phyloP scores from a whole-genome alignment of 1,140 invertebrate genomes.

The Papilio polytes region DNA sequence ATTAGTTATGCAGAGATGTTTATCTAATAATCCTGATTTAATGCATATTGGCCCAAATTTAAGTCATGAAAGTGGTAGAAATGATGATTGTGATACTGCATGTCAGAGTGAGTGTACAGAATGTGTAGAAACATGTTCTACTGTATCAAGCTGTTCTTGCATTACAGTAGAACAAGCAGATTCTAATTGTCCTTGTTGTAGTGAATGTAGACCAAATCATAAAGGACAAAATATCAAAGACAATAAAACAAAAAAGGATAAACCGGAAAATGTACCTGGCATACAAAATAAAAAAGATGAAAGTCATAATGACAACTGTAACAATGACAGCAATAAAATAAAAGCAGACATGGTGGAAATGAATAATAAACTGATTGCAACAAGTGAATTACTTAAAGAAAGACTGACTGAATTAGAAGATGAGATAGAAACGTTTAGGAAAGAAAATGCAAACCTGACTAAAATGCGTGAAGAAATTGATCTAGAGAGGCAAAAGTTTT shows the following conservation, averaged over 20 bases:
- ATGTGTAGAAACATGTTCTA: slow-evolving; percentile 66
- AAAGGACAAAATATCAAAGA: slow-evolving; percentile 43
- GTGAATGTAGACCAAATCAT: slow-evolving; percentile 37
- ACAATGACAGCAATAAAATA: slow-evolving; percentile 68
- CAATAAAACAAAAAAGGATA: slow-evolving; percentile 44
- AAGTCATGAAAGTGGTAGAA: slow-evolving; percentile 44
- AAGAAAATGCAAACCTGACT: slow-evolving; percentile 85
- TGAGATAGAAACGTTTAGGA: slow-evolving; percentile 88
- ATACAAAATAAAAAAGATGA: slow-evolving; percentile 45
- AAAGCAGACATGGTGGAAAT: slow-evolving; percentile 75
- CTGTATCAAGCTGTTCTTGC: slow-evolving; percentile 68
- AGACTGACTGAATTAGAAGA: slow-evolving; percentile 87
- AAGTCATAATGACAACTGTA: slow-evolving; percentile 59
- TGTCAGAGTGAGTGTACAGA: slow-evolving; percentile 73
- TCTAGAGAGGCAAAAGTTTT: slow-evolving; percentile 84
- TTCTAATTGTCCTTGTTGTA: slow-evolving; percentile 27
- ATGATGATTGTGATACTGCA: slow-evolving; percentile 62
- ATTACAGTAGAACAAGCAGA: slow-evolving; percentile 58
- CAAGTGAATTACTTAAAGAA: slow-evolving; percentile 86
- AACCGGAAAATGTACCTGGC: slow-evolving; percentile 43
- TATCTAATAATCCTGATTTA: slow-evolving; percentile 69
- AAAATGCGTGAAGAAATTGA: slow-evolving; percentile 86
- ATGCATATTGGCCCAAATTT: slow-evolving; percentile 59
- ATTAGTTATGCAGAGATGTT: slow-evolving; percentile 69
- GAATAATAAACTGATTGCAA: slow-evolving; percentile 82